phyloP scores from a whole-genome alignment of 2,888 invertebrate genomes.

The Agrochola lychnidis region DNA sequence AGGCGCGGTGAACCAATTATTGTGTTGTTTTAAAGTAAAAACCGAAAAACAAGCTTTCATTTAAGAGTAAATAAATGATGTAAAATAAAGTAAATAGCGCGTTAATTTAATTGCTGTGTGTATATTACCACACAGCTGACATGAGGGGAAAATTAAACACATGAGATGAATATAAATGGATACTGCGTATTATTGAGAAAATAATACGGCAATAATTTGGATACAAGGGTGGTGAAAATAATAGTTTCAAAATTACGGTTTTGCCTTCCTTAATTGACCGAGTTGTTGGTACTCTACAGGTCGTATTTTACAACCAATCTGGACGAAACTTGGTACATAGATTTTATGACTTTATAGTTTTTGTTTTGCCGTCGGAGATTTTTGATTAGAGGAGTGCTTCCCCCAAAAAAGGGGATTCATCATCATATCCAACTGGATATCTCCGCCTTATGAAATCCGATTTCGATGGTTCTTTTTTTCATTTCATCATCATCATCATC shows the following conservation, averaged over 20 bases:
- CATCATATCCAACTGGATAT: too few species aligned
- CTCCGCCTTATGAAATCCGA: too few species aligned
- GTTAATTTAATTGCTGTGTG: conserved; percentile 2
- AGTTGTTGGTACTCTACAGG: too few species aligned
- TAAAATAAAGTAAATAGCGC: conserved; percentile 1
- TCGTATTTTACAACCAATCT: too few species aligned
- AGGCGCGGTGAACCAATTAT: conserved; percentile 17
- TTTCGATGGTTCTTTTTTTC: too few species aligned
- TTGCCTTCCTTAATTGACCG: not conserved
- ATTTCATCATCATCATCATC: too few species aligned
- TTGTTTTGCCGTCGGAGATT: too few species aligned
- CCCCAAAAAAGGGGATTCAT: too few species aligned
- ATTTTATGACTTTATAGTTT: too few species aligned
- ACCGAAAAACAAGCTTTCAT: conserved; percentile 16
- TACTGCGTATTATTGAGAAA: not conserved
- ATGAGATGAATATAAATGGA: not conserved
- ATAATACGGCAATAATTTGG: not conserved
- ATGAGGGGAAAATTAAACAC: conserved; percentile 12
- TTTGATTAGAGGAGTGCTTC: too few species aligned
- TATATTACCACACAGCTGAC: not conserved
- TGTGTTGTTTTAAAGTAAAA: conserved; percentile 21
- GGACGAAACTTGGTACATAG: too few species aligned
- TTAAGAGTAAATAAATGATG: conserved; percentile 6
- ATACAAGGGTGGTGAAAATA: not conserved
- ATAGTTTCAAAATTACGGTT: not conserved